Evolutionary conservation across 2,113 vertebrate genomes (phyloP), one percentile per base, ranked within the genome.

Genomic region (Aleadryas rufinucha): DNA sequence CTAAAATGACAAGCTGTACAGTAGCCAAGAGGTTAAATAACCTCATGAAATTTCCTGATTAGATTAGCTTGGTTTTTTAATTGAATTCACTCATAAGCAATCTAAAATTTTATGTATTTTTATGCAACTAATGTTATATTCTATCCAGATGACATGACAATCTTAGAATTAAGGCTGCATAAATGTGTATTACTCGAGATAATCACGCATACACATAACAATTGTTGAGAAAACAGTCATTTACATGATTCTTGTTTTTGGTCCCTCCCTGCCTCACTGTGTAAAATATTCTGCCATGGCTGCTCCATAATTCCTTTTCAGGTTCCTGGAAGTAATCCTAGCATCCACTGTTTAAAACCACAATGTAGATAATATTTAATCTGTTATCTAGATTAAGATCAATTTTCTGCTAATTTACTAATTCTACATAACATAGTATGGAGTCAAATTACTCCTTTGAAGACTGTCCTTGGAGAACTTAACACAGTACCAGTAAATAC

Each of bases 401-500:
- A 41, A 14, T 41, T 82, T 92, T 85, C 53, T 88, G 21, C 5
- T 78, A 69, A 61, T 78, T 74, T 26, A 39, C 5, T 53, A 59
- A 12, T 33, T 75, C 31, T 52, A 11, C 35, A 16, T 54, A 50
- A 37, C 4, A 14, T 16, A n/a, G 1, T 17, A 27, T 31, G 28
- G 85, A 85, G 33, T 2, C 15, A 66, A 45, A 64, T 75, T 26
- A 68, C 3, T 53, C 45, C 66, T 41, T 42, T 76, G 22, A 47
- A 70, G 26, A 33, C 28, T 20, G 35, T 21, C 18, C 28, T 50
- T 59, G 13, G 19, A 88, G 23, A 76, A 37, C 7, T 22, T 63
- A 20, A n/a, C 0, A 0, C 2, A 13, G 4, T 39, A 33, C 7
- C 13, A 26, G 21, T 44, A 70, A 83, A 54, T 35, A 31, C 3